Evolutionary conservation across 2,888 invertebrate genomes (phyloP).

Genomic region (Carterocephalus palaemon): DNA sequence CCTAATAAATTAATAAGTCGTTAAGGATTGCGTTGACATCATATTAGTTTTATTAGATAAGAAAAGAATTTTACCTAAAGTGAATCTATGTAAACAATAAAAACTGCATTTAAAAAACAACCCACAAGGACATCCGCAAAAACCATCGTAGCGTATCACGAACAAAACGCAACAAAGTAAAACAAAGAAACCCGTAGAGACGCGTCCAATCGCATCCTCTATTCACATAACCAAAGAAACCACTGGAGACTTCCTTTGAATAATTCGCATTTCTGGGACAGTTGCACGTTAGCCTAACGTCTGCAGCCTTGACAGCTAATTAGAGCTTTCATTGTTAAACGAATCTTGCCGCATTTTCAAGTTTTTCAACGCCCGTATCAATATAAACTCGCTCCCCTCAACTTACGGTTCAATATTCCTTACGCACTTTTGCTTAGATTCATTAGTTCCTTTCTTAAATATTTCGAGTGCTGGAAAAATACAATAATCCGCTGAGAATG

Average conservation of each 20-base stretch:
- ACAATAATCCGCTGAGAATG: constrained; percentile 74
- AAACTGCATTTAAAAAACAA: too few species aligned
- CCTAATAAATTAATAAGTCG: too few species aligned
- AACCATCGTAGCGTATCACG: background rate
- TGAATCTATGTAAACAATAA: too few species aligned
- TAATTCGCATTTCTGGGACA: constrained; percentile 72
- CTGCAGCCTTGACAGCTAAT: constrained; percentile 76
- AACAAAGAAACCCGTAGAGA: constrained; percentile 15
- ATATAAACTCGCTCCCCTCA: constrained; percentile 9
- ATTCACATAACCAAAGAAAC: constrained; percentile 69
- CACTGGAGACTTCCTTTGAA: constrained; percentile 73
- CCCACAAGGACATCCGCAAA: background rate
- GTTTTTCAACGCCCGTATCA: constrained; percentile 35
- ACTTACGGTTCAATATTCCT: constrained; percentile 48
- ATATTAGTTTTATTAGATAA: too few species aligned
- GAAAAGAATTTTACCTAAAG: too few species aligned
- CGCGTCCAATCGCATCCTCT: constrained; percentile 35
- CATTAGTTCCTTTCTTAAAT: constrained; percentile 74
- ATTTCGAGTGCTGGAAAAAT: constrained; percentile 75
- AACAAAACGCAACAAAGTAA: constrained; percentile 5
- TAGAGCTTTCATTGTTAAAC: constrained; percentile 74
- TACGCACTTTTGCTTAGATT: constrained; percentile 43
- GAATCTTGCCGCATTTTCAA: constrained; percentile 57
- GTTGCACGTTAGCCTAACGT: constrained; percentile 53
- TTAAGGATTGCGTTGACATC: too few species aligned